These are phyloP conservation scores for Alectoris magna DNA, from an alignment of 2,797 vertebrate genomes.

Conservation along the genomic window DNA sequence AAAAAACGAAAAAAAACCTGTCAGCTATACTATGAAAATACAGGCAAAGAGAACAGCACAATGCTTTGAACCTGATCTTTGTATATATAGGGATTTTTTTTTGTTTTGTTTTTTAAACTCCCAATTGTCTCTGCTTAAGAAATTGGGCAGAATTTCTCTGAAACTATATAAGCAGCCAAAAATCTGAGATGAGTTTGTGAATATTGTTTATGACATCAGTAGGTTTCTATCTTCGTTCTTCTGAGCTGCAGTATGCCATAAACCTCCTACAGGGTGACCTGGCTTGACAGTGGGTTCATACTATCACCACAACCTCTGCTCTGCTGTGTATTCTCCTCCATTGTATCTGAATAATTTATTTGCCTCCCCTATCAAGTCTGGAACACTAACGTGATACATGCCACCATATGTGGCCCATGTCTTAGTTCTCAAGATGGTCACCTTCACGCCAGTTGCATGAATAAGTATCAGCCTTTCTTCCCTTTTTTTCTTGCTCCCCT, in stretches of 20 bases:
- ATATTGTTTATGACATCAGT: neutral
- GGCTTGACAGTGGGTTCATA: neutral
- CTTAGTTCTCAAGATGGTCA: neutral
- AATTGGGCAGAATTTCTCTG: neutral
- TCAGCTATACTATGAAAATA: neutral
- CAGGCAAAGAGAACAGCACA: neutral
- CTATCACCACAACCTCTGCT: neutral
- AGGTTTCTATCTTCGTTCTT: neutral
- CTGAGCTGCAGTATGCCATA: neutral
- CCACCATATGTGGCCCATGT: neutral
- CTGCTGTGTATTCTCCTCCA: neutral
- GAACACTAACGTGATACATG: neutral
- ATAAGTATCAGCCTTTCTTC: neutral
- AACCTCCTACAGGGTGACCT: neutral
- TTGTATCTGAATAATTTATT: neutral
- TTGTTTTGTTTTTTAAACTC: neutral
- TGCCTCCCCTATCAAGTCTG: neutral
- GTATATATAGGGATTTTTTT: neutral
- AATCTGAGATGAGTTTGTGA: neutral
- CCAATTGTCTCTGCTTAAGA: neutral
- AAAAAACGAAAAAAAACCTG: neutral
- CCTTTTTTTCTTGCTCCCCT: neutral
- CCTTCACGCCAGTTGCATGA: neutral
- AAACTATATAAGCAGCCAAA: neutral
- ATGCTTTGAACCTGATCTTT: neutral